Evolutionary conservation across 2,888 invertebrate species (phyloP), one percentile per base, ranked within the genome.

Genomic region (Amblyteles armatorius): DNA sequence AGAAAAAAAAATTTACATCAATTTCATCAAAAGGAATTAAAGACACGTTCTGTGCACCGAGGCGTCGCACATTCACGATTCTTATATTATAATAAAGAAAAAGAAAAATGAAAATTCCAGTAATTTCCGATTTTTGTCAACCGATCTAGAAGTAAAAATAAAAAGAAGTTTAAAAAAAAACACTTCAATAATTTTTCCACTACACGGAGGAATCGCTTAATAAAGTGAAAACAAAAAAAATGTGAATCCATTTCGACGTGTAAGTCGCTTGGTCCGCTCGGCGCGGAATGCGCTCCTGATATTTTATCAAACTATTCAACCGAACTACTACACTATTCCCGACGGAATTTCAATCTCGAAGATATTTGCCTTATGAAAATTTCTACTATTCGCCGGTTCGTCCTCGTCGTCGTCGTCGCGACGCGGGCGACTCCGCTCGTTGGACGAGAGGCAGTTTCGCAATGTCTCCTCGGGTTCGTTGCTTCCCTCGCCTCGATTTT

Each of bases 331-430:
- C 22, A 36, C 19, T 50, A 57, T 68, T 69, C 44, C n/a, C 50
- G 26, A 60, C 52, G 74, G 83, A 83, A 83, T 83, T 69, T 73
- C 80, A 80, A 84, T 84, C 72, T 77, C 71, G 67, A 67, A 80
- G 52, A 77, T 84, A 84, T 84, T 84, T 72, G 80, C 84, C 26
- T 80, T 84, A 84, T 77, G 80, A 84, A 84, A 67, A 80, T 84
- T 50, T 77, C 77, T 71, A 67, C 67, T 50, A 77, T 72, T 71
- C 71, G 68, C 13, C 48, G 52, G 33, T 63, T 33, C 48, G 72
- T 60, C 60, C 6, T 33, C 60, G 48, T 22, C 60, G 60, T 29
- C 33, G 65, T 22, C 44, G 44, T 50, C 19, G 19, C 65, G 50
- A 3, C 6, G 74, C 29, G 33, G 63, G 63, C 63, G 60, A 74